These are phyloP conservation scores for Bothrops jararaca DNA, from an alignment of 2,113 vertebrate species.

Conservation along the genomic window DNA sequence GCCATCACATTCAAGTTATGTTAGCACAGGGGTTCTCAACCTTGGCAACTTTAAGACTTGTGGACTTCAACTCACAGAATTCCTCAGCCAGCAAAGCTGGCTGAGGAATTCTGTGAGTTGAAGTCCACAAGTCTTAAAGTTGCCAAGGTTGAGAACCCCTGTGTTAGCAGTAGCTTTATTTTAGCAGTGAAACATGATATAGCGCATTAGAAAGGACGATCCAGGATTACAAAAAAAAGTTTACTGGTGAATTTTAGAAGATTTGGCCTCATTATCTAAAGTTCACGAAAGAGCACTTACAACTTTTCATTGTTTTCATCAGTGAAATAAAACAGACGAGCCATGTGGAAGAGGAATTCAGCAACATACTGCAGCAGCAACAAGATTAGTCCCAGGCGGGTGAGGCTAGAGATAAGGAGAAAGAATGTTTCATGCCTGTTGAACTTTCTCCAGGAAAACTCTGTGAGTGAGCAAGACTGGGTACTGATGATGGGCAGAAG, in stretches of 20 bases:
- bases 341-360: constrained; percentile 88
- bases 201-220: neutral
- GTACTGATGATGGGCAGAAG: neutral
- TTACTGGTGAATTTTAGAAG: neutral
- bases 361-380: constrained; percentile 90
- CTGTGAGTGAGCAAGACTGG: neutral
- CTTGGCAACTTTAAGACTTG: too few species aligned
- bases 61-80: too few species aligned
- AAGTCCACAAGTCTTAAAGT: too few species aligned
- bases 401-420: constrained; percentile 73
- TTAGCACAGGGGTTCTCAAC: too few species aligned
- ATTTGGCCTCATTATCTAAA: neutral
- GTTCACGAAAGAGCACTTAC: constrained; percentile 68
- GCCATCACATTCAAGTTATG: neutral
- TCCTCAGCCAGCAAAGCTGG: too few species aligned
- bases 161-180: neutral
- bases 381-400: constrained; percentile 86
- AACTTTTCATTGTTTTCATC: constrained; percentile 94
- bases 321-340: constrained; percentile 87
- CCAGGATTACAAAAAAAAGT: neutral
- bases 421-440: neutral
- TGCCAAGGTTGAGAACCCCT: too few species aligned
- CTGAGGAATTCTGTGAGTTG: too few species aligned
- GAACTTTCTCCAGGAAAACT: neutral
- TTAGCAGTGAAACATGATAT: neutral